Evolutionary conservation across 2,888 invertebrate genomes (phyloP).

Genomic region (Camptogramma bilineatum): DNA sequence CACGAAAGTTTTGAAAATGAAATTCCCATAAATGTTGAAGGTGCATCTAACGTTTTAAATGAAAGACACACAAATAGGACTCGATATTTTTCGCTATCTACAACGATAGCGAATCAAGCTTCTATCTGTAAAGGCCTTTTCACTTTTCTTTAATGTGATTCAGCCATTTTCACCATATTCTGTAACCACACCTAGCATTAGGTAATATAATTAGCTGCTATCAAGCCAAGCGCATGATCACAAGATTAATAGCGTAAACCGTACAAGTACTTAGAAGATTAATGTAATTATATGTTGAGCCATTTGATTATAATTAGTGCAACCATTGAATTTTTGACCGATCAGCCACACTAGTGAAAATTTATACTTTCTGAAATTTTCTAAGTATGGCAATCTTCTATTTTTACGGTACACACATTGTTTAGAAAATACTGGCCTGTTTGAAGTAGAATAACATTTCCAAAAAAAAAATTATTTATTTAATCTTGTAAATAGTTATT

Average conservation of each 20-base stretch:
- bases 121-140: neutral
- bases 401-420: no score
- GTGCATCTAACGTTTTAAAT: no score
- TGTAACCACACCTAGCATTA: constrained; percentile 3
- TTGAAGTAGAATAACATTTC: no score
- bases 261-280: constrained; percentile 46
- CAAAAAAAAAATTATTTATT: no score
- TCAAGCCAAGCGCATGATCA: constrained; percentile 64
- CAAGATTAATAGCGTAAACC: constrained; percentile 60
- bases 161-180: neutral
- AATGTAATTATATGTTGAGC: constrained; percentile 41
- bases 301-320: constrained; percentile 13
- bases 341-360: neutral
- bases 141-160: neutral
- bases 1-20: no score
- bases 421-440: no score
- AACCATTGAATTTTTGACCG: constrained; percentile 6
- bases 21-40: no score
- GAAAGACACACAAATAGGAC: no score
- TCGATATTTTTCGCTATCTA: neutral
- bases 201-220: constrained; percentile 62
- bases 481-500: no score
- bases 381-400: no score
- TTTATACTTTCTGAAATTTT: neutral
- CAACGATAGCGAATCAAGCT: neutral